Conservation (phyloP, 2,888 invertebrate species). For the Amphipoea lucens region DNA sequence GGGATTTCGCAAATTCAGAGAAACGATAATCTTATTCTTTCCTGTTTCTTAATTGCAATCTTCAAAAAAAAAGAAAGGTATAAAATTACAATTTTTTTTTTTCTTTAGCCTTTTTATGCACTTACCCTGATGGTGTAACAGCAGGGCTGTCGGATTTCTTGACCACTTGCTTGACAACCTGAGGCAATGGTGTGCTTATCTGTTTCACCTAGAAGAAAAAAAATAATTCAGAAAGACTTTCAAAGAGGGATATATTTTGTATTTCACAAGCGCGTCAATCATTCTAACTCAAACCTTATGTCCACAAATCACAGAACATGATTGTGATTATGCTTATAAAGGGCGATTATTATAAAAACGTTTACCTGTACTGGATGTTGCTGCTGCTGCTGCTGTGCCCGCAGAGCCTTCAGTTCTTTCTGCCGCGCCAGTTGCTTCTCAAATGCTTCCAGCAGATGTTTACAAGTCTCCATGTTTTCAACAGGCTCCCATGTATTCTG, state of each 20-base stretch:
- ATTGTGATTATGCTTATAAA: background rate
- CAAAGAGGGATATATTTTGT: background rate
- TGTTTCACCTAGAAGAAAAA: slow-evolving; percentile 79
- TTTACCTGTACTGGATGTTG: slow-evolving; percentile 84
- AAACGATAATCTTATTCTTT: background rate
- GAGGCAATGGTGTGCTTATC: slow-evolving; percentile 82
- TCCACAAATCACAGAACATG: background rate
- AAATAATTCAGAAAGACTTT: background rate
- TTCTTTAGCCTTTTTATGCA: background rate
- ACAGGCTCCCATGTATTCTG: slow-evolving; percentile 96
- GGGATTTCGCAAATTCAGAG: background rate
- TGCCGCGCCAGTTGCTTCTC: slow-evolving; percentile 94
- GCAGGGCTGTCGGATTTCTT: slow-evolving; percentile 84
- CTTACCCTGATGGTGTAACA: slow-evolving; percentile 86
- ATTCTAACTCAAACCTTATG: background rate
- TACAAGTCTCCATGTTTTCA: slow-evolving; percentile 94
- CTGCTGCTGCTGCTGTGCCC: slow-evolving; percentile 83
- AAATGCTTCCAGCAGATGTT: slow-evolving; percentile 94
- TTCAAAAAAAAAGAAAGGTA: background rate
- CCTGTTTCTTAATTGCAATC: no score
- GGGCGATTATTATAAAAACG: background rate
- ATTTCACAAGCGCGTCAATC: background rate
- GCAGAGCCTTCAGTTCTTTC: slow-evolving; percentile 92
- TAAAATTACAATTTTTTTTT: background rate
- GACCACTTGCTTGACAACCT: slow-evolving; percentile 81